Conservation (phyloP, 23 tunicate species). For the Styela clava region DNA sequence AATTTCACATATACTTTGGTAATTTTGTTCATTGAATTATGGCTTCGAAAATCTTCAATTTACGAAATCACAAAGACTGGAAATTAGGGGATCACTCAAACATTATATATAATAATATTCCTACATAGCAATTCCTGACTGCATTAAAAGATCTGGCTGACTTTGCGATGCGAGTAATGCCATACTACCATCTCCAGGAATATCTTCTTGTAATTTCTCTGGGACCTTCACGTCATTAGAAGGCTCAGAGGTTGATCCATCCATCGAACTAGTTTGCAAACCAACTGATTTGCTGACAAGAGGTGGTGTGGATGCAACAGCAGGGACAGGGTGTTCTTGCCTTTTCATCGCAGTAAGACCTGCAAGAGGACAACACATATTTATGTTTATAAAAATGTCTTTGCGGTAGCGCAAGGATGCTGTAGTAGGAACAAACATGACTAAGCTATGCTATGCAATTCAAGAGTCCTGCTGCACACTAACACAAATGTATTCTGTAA, state of each 20-base stretch:
- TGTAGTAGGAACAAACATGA: too few relatives aligned
- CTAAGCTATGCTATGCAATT: too few relatives aligned
- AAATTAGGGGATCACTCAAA: too few relatives aligned
- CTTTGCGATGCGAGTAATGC: conserved; percentile 12
- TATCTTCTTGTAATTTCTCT: background rate
- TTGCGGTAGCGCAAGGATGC: too few relatives aligned
- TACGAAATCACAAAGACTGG: too few relatives aligned
- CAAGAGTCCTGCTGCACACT: too few relatives aligned
- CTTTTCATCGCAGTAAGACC: conserved; percentile 27
- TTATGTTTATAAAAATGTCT: too few relatives aligned
- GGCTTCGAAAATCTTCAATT: too few relatives aligned
- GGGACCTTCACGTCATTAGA: background rate
- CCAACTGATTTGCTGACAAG: conserved; percentile 5
- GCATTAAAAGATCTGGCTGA: conserved; percentile 18
- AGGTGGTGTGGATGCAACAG: background rate
- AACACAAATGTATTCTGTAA: too few relatives aligned
- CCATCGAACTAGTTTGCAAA: background rate
- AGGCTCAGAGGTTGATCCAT: conserved; percentile 6
- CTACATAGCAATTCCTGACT: conserved; percentile 16
- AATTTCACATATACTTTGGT: too few relatives aligned
- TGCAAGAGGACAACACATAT: background rate
- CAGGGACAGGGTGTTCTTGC: background rate
- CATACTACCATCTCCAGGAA: background rate
- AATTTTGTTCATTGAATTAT: too few relatives aligned
- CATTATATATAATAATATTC: too few relatives aligned